Evolutionary conservation across 2,888 invertebrate genomes (phyloP).

Genomic region (Pyralis farinalis): DNA sequence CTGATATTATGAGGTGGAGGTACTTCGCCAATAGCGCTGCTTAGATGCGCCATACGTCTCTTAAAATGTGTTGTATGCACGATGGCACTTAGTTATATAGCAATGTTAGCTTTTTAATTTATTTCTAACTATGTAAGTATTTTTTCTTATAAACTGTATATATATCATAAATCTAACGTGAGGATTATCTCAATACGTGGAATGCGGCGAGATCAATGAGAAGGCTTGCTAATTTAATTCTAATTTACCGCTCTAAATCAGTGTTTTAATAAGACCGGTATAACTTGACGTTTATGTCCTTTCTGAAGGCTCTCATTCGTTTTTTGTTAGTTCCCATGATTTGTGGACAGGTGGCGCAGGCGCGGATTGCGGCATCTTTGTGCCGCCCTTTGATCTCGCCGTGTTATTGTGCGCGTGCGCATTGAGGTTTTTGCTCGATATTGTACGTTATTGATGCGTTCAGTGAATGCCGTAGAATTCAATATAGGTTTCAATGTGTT

Average conservation of each 20-base stretch:
- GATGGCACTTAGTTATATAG: too few relatives aligned
- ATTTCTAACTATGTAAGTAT: too few relatives aligned
- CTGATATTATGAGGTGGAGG: too few relatives aligned
- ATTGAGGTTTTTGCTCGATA: constrained; percentile 55
- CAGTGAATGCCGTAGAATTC: constrained; percentile 47
- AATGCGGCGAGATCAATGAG: constrained; percentile 3
- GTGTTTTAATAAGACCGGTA: constrained; percentile 8
- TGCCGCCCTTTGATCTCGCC: constrained; percentile 59
- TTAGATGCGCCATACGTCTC: too few relatives aligned
- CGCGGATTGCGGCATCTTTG: constrained; percentile 65
- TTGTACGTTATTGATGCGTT: constrained; percentile 45
- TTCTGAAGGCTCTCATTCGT: constrained; percentile 9
- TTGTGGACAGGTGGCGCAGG: constrained; percentile 74
- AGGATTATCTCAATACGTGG: too few relatives aligned
- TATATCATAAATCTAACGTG: too few relatives aligned
- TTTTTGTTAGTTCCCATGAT: constrained; percentile 69
- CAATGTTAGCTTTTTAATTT: too few relatives aligned
- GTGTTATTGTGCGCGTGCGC: constrained; percentile 69
- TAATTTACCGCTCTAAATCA: constrained; percentile 8
- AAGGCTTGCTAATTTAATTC: constrained; percentile 1
- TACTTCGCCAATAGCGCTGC: too few relatives aligned
- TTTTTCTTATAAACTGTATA: too few relatives aligned
- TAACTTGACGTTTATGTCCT: constrained; percentile 10
- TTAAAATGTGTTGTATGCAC: too few relatives aligned
- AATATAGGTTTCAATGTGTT: constrained; percentile 24